Conservation (phyloP, 37 sponge, comb jelly and placozoan genomes). For the Beroe ovata region DNA sequence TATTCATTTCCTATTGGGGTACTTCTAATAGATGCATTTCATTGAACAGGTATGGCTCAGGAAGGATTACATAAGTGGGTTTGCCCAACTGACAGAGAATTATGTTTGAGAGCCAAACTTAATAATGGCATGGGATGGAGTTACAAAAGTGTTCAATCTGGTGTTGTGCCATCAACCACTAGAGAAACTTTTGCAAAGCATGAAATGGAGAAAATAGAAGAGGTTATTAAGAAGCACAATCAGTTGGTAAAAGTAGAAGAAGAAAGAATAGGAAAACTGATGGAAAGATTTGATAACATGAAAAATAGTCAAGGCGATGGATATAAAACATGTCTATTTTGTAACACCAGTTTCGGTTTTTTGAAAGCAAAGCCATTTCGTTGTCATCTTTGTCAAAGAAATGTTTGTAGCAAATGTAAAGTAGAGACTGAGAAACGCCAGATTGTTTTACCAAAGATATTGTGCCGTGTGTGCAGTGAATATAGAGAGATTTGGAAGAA, state of each 20-base stretch:
- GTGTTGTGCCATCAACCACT: not conserved
- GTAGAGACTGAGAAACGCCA: slow-evolving; percentile 54
- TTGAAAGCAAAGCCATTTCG: slow-evolving; percentile 57
- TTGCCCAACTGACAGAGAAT: slow-evolving; percentile 50
- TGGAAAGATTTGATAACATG: slow-evolving; percentile 62
- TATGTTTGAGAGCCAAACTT: slow-evolving; percentile 34
- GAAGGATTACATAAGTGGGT: slow-evolving; percentile 62
- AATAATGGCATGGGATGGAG: slow-evolving; percentile 68
- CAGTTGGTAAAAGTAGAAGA: slow-evolving; percentile 21
- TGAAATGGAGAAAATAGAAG: slow-evolving; percentile 51
- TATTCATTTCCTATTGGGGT: too few relatives aligned
- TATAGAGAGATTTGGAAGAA: slow-evolving; percentile 62
- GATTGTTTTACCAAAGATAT: slow-evolving; percentile 22
- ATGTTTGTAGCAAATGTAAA: slow-evolving; percentile 53
- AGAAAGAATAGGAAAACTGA: slow-evolving; percentile 52
- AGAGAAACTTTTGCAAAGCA: slow-evolving; percentile 65
- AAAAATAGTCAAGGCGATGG: slow-evolving; percentile 55
- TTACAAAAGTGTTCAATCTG: slow-evolving; percentile 65
- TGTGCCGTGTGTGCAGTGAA: slow-evolving; percentile 52
- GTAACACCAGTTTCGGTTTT: slow-evolving; percentile 36
- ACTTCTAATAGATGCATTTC: too few relatives aligned
- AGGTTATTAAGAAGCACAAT: slow-evolving; percentile 43
- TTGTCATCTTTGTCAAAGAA: slow-evolving; percentile 63
- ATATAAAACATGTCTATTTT: slow-evolving; percentile 41
- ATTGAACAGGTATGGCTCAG: too few relatives aligned